Conservation (phyloP, 2,797 vertebrate genomes). For the Fringilla coelebs region DNA sequence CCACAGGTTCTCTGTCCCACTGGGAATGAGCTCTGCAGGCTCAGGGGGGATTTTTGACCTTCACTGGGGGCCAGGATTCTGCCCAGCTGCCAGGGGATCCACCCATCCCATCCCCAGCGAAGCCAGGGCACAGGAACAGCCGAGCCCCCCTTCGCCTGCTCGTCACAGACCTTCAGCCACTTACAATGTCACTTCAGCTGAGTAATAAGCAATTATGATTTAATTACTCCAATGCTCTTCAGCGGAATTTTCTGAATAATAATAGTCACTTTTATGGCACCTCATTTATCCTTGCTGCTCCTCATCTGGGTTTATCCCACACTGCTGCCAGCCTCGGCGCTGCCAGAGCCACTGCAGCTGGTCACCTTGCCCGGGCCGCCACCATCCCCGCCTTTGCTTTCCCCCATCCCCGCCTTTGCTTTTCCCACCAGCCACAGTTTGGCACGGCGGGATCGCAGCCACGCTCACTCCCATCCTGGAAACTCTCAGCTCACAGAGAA, state of each 20-base stretch:
- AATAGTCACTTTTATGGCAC: background rate
- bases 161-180: slow-evolving; percentile 1
- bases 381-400: background rate
- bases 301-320: background rate
- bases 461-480: slow-evolving; percentile 67
- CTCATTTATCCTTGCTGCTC: slow-evolving; percentile 16
- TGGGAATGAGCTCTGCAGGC: background rate
- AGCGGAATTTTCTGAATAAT: background rate
- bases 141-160: background rate
- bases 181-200: background rate
- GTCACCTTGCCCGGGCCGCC: background rate
- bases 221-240: slow-evolving; percentile 1
- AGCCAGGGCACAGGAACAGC: accelerated
- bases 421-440: background rate
- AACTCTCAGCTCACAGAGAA: slow-evolving; percentile 68
- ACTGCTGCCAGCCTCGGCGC: accelerated
- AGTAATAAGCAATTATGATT: background rate
- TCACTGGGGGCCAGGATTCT: accelerated
- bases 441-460: slow-evolving; percentile 70
- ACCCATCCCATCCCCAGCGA: background rate
- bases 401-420: background rate
- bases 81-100: background rate
- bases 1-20: background rate
- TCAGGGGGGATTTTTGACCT: accelerated
- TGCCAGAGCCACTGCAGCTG: background rate